Evolutionary conservation across 2,888 invertebrate genomes (phyloP), one percentile per base, ranked within the genome.

Genomic region (Eugnorisma glareosa): DNA sequence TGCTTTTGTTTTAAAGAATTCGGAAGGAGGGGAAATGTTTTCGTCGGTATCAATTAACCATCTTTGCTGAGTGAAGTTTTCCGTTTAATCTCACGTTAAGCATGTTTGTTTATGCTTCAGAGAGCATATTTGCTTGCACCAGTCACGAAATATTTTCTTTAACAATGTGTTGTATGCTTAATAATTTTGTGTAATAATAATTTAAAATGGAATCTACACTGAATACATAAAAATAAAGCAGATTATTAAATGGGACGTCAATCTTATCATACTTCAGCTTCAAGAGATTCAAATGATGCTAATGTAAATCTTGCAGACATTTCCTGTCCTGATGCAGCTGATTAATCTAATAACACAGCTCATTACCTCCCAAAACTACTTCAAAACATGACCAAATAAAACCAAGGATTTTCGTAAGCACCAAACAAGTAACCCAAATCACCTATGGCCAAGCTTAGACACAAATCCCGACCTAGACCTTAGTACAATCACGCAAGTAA

Each of bases 81-180:
- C 54, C 70, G 69, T 67, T 54, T 78, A 71, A 77, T 75, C 61
- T 72, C 69, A 63, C 57, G 67, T 67, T 79, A 45, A 75, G 70
- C 66, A 61, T 69, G 66, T 67, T 63, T 77, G 57, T 80, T 81
- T 78, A 78, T 67, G 75, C 59, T 79, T 66, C 63, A 67, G 68
- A 71, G 74, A 80, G 70, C 82, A 43, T 69, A 40, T 54, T 73
- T 63, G 73, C 73, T 86, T 79, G 64, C 77, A 69, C 37, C 43
- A 83, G 74, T 71, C 84, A 87, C 87, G 83, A 83, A 76, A 66
- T 73, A 66, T 61, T 68, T 86, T 77, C 31, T 73, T 59, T 40
- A 67, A 76, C 66, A 80, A 76, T 59, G 37, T 67, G 61, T 54
- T 76, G 66, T 67, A 73, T 66, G 71, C 35, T 77, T 64, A 77